These are phyloP conservation scores for Aphaenogaster rudis DNA, from an alignment of 1,140 invertebrate species.

Conservation along the genomic window DNA sequence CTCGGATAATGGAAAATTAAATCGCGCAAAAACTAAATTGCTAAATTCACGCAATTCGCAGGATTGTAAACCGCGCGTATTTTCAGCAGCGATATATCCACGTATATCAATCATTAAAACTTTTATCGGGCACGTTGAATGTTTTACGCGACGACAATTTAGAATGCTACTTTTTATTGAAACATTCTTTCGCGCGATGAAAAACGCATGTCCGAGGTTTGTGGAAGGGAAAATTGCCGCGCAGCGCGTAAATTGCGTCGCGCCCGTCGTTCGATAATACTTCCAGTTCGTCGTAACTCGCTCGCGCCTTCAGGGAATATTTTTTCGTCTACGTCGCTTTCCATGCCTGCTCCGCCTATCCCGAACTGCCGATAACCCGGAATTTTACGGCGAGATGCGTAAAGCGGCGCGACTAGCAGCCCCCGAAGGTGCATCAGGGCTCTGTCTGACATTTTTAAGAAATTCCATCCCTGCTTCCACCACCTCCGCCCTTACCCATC, in stretches of 20 bases:
- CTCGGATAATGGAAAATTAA: not conserved
- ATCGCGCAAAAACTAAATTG: not conserved
- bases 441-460: conserved; percentile 84
- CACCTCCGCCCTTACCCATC: not conserved
- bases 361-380: conserved; percentile 69
- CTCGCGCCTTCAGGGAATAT: conserved; percentile 57
- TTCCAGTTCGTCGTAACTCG: conserved; percentile 32
- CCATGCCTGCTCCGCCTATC: conserved; percentile 1
- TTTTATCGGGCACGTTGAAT: not conserved
- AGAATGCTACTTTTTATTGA: not conserved
- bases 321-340: conserved; percentile 55
- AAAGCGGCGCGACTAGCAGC: conserved; percentile 66
- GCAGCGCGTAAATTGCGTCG: conserved; percentile 41
- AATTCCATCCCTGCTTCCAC: conserved; percentile 78
- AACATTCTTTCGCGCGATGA: conserved; percentile 21
- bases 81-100: not conserved
- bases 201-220: conserved; percentile 10
- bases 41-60: not conserved
- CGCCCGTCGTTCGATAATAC: conserved; percentile 47
- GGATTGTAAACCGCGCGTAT: not conserved
- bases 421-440: conserved; percentile 34
- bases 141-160: not conserved
- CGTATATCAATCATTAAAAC: not conserved
- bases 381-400: conserved; percentile 70
- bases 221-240: conserved; percentile 14